Conservation (phyloP, 2,113 vertebrate genomes). For the Clarias gariepinus region DNA sequence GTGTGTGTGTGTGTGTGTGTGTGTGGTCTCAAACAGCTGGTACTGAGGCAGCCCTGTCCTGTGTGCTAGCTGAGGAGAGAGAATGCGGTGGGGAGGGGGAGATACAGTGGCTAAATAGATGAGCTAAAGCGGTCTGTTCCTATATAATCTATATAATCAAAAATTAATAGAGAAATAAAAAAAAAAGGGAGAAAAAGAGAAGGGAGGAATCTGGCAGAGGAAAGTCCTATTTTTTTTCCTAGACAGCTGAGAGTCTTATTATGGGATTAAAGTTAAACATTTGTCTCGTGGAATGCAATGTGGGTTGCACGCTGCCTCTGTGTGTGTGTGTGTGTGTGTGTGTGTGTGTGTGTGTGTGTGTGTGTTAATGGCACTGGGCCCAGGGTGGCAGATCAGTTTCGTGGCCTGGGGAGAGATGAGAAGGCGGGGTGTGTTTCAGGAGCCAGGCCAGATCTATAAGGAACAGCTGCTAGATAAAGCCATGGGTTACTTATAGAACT, state of each 20-base stretch:
- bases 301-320: conserved; percentile 38
- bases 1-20: conserved; percentile 31
- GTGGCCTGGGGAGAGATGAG: conserved; percentile 28
- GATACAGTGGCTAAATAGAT: conserved; percentile 7
- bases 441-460: conserved; percentile 43
- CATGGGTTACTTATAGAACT: conserved; percentile 37
- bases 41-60: neutral
- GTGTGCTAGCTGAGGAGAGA: neutral
- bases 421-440: conserved; percentile 38
- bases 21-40: conserved; percentile 45
- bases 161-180: conserved; percentile 16
- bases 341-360: conserved; percentile 25
- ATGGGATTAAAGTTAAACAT: conserved; percentile 81
- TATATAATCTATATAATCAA: conserved; percentile 6
- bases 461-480: conserved; percentile 48
- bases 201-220: conserved; percentile 69
- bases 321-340: conserved; percentile 35
- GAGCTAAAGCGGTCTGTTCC: conserved; percentile 19
- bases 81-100: neutral
- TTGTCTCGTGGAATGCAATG: conserved; percentile 61
- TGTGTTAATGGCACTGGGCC: conserved; percentile 46
- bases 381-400: conserved; percentile 54
- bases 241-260: conserved; percentile 82
- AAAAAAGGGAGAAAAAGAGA: conserved; percentile 37
- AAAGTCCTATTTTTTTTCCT: conserved; percentile 75